Evolutionary conservation across 2,888 invertebrate species (phyloP), one percentile per base, ranked within the genome.

Genomic region (Cantharis lateralis): DNA sequence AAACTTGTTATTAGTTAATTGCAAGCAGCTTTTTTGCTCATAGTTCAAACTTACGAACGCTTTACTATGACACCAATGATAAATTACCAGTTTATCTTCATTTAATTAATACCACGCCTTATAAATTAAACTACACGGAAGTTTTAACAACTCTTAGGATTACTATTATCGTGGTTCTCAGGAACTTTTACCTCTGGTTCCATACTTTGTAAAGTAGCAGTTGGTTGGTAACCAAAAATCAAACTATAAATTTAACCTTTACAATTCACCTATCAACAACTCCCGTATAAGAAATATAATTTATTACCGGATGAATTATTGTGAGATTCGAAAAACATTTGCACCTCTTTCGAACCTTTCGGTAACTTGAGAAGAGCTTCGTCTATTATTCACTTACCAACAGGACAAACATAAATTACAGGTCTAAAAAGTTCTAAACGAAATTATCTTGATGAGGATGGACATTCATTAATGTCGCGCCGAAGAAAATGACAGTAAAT

Each of bases 211-310:
- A 48, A 13, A 3, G 48, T 48, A 48, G 48, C 48, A 48, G 48
- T 48, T 48, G 48, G 48, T 48, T 48, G 9, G 48, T 48, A 48
- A 48, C 48, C 48, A 48, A 48, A 48, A 48, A 48, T 48, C 48
- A 48, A 48, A 48, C 68, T 71, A 77, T 77, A 77, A 77, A 77
- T 77, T 71, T 26, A 69, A 70, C 71, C 63, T 75, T 75, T 75
- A 75, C 72, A 69, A 48, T 72, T 75, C 75, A 32, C 63, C 75
- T 77, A 74, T 77, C 77, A 77, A 77, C 77, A 77, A 77, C 74
- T 77, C 74, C 74, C 71, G 77, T 77, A 74, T 77, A 70, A 73
- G 68, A 74, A 77, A 77, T 74, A 77, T 77, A 77, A 77, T 77
- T 77, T 77, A 77, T 77, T 74, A 70, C 77, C 71, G 62, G 63